Evolutionary conservation across 2,797 vertebrate species (phyloP), one percentile per base, ranked within the genome.

Genomic region (Chaunax sp.): DNA sequence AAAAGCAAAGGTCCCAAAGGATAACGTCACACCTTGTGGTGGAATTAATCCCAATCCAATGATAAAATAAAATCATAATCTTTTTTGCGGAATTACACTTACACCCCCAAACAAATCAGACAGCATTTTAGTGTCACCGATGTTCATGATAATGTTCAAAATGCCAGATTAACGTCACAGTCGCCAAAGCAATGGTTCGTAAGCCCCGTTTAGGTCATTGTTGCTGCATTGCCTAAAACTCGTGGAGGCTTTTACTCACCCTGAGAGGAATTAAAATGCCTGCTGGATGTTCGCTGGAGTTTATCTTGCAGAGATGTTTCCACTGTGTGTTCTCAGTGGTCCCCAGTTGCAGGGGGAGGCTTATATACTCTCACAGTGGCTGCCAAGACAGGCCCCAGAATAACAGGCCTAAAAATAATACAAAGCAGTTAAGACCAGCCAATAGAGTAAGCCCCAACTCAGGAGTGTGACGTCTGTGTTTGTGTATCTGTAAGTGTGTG

Each of bases 391-490:
- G 79, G 79, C 85, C 87, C 90, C 77, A 83, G 86, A 92, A 91
- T 92, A 93, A 93, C 91, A 92, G 88, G 35, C 87, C 93, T 94
- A 93, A 93, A 94, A 94, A 94, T 94, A 94, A 89, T 88, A 90
- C 92, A 91, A 91, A 92, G 92, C 90, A 88, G 88, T 86, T 90
- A 87, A 91, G 87, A 91, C 85, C 82, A 87, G 82, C 90, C 90
- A 91, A 90, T 90, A 33, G 85, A 82, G 75, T 74, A 37, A 75
- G 81, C 56, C 74, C 80, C 75, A 70, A 78, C 86, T 66, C 69
- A 82, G 72, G 66, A 82, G 77, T 50, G 80, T 85, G 83, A 84
- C 66, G 75, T 80, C 20, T 22, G n/a, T 69, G 65, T 72, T 59
- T 77, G 79, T 77, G 52, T 65, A 18, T 75, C 40, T 72, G 49